phyloP scores from a whole-genome alignment of 2,797 vertebrate genomes.

The Salarias fasciatus region DNA sequence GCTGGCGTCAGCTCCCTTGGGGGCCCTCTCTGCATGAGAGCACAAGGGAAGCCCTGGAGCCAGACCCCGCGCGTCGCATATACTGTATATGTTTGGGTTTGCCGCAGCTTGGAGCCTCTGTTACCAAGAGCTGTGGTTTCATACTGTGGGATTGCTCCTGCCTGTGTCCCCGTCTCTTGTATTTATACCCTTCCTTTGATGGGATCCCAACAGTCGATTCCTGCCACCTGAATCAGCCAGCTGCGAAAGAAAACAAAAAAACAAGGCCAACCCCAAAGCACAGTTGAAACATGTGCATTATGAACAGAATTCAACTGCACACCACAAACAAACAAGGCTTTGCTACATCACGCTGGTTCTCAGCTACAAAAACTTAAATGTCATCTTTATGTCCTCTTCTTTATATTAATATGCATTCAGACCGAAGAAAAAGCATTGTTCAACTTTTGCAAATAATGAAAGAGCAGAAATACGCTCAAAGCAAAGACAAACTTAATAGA shows the following conservation, averaged over 20 bases:
- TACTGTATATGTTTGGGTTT: constrained; percentile 43
- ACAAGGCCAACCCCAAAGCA: constrained; percentile 73
- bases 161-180: constrained; percentile 58
- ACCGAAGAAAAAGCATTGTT: constrained; percentile 41
- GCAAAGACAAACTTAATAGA: not conserved
- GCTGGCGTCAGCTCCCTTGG: constrained; percentile 81
- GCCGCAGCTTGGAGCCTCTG: constrained; percentile 63
- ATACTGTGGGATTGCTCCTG: constrained; percentile 65
- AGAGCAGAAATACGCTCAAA: constrained; percentile 7
- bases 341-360: constrained; percentile 54
- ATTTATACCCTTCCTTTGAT: constrained; percentile 80
- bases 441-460: constrained; percentile 29
- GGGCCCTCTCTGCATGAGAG: constrained; percentile 79
- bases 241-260: constrained; percentile 68
- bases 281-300: constrained; percentile 65
- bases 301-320: constrained; percentile 56
- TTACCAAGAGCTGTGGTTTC: constrained; percentile 63
- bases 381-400: constrained; percentile 53
- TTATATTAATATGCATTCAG: constrained; percentile 54
- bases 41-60: constrained; percentile 78
- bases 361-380: constrained; percentile 51
- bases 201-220: constrained; percentile 80
- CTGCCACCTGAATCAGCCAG: constrained; percentile 81
- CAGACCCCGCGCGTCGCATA: constrained; percentile 28
- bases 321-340: constrained; percentile 51